Evolutionary conservation across 1,140 invertebrate species (phyloP).

Genomic region (Bombus soroeensis): DNA sequence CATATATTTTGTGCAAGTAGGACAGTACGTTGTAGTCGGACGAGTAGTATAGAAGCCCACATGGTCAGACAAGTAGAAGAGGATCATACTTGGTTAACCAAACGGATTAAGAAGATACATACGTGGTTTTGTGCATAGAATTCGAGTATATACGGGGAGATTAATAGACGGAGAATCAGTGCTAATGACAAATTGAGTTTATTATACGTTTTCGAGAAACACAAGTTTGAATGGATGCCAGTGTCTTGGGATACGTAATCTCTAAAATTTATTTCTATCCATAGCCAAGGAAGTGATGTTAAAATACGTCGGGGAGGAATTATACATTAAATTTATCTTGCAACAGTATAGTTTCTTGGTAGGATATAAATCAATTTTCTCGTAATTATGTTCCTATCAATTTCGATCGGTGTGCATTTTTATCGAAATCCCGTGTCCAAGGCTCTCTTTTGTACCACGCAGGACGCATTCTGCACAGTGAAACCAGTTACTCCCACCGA

Average conservation of each 20-base stretch:
- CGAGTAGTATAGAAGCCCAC: neutral
- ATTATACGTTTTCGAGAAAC: neutral
- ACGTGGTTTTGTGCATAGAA: slow-evolving; percentile 1
- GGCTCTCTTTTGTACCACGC: neutral
- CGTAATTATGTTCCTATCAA: slow-evolving; percentile 15
- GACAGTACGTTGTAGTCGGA: neutral
- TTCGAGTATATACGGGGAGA: neutral
- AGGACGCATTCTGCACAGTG: neutral
- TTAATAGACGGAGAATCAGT: neutral
- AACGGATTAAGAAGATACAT: slow-evolving; percentile 13
- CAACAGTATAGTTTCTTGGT: neutral
- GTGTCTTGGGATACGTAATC: neutral
- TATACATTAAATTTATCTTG: neutral
- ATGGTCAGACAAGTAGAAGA: neutral
- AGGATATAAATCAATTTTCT: slow-evolving; percentile 1
- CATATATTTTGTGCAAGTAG: neutral
- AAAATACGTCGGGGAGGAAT: neutral
- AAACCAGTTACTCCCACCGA: neutral
- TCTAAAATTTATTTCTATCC: too few relatives aligned
- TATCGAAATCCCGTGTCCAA: slow-evolving; percentile 31
- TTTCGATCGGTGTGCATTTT: neutral
- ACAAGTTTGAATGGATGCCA: neutral
- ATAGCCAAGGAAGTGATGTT: neutral
- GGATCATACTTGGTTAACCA: neutral
- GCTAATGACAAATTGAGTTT: neutral